Evolutionary conservation across 2,797 vertebrate species (phyloP).

Genomic region (Hyperoplus immaculatus): DNA sequence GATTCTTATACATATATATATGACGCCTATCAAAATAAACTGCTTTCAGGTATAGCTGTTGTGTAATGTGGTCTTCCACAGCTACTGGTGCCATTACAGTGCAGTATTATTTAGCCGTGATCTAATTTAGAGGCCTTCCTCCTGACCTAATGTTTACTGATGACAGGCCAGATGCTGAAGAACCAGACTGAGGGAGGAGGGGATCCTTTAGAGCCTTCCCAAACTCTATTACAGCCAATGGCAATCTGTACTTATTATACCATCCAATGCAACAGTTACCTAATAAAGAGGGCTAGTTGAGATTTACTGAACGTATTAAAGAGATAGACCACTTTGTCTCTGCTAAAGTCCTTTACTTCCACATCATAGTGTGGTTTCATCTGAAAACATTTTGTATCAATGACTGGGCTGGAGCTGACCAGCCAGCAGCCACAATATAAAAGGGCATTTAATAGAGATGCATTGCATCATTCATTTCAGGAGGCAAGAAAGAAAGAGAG

Average conservation of each 20-base stretch:
- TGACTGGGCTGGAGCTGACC: slow-evolving; percentile 35
- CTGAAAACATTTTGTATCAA: slow-evolving; percentile 46
- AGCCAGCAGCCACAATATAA: slow-evolving; percentile 19
- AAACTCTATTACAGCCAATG: slow-evolving; percentile 80
- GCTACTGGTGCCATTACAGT: slow-evolving; percentile 68
- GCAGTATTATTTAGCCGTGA: slow-evolving; percentile 75
- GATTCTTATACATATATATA: slow-evolving; percentile 14
- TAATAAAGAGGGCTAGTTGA: slow-evolving; percentile 80
- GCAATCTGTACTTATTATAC: slow-evolving; percentile 83
- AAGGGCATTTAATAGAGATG: slow-evolving; percentile 15
- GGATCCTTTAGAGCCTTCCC: slow-evolving; percentile 60
- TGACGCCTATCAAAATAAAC: slow-evolving; percentile 45
- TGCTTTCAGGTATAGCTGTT: slow-evolving; percentile 58
- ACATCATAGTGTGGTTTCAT: slow-evolving; percentile 45
- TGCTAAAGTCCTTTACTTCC: slow-evolving; percentile 46
- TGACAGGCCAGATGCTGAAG: slow-evolving; percentile 70
- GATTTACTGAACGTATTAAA: slow-evolving; percentile 82
- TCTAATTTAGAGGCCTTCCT: slow-evolving; percentile 69
- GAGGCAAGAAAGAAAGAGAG: slow-evolving; percentile 26
- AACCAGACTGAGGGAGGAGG: slow-evolving; percentile 14
- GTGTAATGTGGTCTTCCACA: slow-evolving; percentile 65
- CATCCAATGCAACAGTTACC: slow-evolving; percentile 79
- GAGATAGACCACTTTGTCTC: slow-evolving; percentile 65
- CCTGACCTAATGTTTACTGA: slow-evolving; percentile 81
- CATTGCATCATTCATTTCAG: slow-evolving; percentile 41